phyloP scores from a whole-genome alignment of 1,140 invertebrate genomes.

The Eupristina koningsbergeri region DNA sequence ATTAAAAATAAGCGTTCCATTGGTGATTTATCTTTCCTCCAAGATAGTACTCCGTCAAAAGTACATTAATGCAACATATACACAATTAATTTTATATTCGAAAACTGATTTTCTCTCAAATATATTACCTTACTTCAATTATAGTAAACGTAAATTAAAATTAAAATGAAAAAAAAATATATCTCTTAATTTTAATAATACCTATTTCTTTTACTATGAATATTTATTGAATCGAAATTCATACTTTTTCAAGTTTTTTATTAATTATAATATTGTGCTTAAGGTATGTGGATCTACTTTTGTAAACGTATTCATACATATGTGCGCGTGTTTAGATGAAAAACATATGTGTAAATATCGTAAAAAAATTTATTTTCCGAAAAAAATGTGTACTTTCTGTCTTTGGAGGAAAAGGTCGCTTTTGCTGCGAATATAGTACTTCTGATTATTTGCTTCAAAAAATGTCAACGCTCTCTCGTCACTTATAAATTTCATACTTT shows the following conservation, averaged over 20 bases:
- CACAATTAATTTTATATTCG: no score
- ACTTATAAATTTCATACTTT: slow-evolving; percentile 26
- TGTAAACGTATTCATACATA: neutral
- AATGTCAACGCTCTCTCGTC: slow-evolving; percentile 36
- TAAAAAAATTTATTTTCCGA: neutral
- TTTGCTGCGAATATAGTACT: slow-evolving; percentile 33
- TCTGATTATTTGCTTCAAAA: slow-evolving; percentile 30
- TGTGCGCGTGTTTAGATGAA: neutral
- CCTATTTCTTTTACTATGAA: no score
- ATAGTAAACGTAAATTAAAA: neutral
- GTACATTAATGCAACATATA: neutral
- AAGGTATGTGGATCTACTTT: no score
- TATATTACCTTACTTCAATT: no score
- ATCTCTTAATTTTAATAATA: no score
- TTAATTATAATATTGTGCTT: no score
- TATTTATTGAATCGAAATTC: no score
- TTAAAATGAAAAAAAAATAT: neutral
- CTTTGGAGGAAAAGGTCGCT: slow-evolving; percentile 40
- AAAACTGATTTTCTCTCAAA: no score
- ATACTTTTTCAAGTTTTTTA: no score
- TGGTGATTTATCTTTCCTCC: slow-evolving; percentile 31
- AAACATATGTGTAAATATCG: no score
- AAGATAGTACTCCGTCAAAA: slow-evolving; percentile 26
- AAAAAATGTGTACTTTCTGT: neutral
- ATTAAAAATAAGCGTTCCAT: slow-evolving; percentile 60